Base-by-base conservation (phyloP, 1,140 invertebrate genomes). In the Piezodorus guildinii region DNA sequence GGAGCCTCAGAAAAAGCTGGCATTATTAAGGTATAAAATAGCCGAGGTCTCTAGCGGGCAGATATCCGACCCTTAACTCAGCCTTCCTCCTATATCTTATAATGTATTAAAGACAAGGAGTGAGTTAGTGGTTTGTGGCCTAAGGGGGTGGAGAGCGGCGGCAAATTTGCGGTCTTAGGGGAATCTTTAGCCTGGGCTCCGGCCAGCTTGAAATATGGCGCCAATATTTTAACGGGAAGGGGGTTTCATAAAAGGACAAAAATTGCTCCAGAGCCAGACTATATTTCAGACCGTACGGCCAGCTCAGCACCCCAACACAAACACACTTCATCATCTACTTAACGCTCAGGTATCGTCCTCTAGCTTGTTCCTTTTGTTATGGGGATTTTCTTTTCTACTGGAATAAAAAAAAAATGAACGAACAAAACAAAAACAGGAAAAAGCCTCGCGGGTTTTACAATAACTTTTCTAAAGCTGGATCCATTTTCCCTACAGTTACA, bases 51-150 rank as follows among this genome's bases (percentile, higher is more conserved):
- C 34, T 39, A 5, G 1, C 12, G 6, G 34, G 34, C 34, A 39
- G 6, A 39, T 39, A 39, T 39, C 34, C 34, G 34, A 39, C 34
- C 34, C 34, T 39, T 39, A 39, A 39, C 34, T 39, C 34, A 39
- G 34, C 34, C 34, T 39, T 39, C 46, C 21, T 49, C n/a, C 52
- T 56, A 23, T 56, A 25, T 56, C 52, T 56, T 56, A 56, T 56
- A 56, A 56, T 56, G 52, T 56, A 56, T 56, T 56, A 56, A 56
- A 56, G 52, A 56, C 52, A 56, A 56, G 52, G 52, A 23, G 17
- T 56, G 52, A 56, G 52, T 56, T 56, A 56, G 52, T 19, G 46
- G 46, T 14, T 49, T 39, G 34, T 39, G 34, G 46, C 46, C n/a
- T 17, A 19, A 19, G 46, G 46, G 23, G 52, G n/a, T 52, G 51